Conservation (phyloP, 2,888 invertebrate genomes). For the Eremobia ochroleuca region DNA sequence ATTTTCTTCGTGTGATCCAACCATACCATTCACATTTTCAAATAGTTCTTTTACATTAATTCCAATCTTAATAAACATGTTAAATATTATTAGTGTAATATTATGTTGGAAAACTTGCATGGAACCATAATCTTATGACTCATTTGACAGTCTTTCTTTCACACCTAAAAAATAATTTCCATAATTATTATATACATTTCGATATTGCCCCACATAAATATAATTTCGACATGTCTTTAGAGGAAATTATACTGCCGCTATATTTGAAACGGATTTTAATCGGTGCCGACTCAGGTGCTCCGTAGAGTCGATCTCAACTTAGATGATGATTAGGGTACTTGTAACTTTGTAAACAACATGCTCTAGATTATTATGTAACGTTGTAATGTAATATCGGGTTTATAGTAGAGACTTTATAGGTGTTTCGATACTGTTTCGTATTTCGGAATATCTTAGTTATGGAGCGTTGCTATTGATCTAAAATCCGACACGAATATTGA, state of each 20-base stretch:
- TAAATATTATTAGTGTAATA: slow-evolving; percentile 1
- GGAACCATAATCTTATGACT: slow-evolving; percentile 18
- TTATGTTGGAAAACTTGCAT: slow-evolving; percentile 21
- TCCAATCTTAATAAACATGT: slow-evolving; percentile 22
- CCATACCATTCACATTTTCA: not conserved
- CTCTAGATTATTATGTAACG: slow-evolving; percentile 55
- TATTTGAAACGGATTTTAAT: slow-evolving; percentile 47
- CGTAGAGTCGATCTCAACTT: slow-evolving; percentile 18
- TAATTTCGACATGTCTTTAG: slow-evolving; percentile 17
- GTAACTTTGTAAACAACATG: slow-evolving; percentile 47
- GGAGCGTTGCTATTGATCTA: slow-evolving; percentile 34
- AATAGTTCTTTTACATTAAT: slow-evolving; percentile 11
- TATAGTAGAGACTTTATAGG: slow-evolving; percentile 20
- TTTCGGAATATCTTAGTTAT: slow-evolving; percentile 25
- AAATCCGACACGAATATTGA: not conserved
- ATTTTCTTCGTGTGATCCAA: not conserved
- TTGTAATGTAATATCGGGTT: slow-evolving; percentile 37
- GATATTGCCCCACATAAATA: not conserved
- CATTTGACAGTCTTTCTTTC: slow-evolving; percentile 18
- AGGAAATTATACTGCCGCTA: slow-evolving; percentile 31
- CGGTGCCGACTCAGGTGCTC: slow-evolving; percentile 20
- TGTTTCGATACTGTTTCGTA: slow-evolving; percentile 21
- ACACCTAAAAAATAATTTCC: slow-evolving; percentile 15
- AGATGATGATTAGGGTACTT: slow-evolving; percentile 34
- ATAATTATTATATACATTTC: slow-evolving; percentile 16